These are phyloP conservation scores for Microcebus murinus DNA, from an alignment of 2,113 vertebrate genomes.

Conservation along the genomic window DNA sequence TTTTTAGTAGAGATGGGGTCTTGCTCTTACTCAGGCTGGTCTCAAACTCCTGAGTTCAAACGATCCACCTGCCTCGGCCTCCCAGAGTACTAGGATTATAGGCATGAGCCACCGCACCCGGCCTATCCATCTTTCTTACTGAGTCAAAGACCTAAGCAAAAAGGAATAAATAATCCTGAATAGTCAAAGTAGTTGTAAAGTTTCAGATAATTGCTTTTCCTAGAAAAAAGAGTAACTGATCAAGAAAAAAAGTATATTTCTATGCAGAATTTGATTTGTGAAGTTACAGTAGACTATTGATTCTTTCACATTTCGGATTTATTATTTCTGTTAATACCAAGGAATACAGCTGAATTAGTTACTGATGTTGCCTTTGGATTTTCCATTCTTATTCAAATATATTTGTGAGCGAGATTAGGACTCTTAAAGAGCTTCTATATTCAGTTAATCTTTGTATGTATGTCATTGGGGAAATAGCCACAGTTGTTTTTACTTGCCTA, in stretches of 20 bases:
- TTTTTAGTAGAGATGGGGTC: too few species aligned
- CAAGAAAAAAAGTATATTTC: neutral
- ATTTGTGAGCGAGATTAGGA: slow-evolving; percentile 32
- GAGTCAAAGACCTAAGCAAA: slow-evolving; percentile 37
- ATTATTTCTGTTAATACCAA: neutral
- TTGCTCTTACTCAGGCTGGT: too few species aligned
- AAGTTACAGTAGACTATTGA: neutral
- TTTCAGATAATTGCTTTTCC: slow-evolving; percentile 41
- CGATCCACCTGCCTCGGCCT: too few species aligned
- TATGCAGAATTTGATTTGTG: neutral
- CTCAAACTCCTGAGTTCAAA: too few species aligned
- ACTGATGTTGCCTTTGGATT: neutral
- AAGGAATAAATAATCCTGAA: slow-evolving; percentile 21
- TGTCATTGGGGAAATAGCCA: neutral
- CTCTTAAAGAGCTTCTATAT: neutral
- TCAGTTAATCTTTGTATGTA: neutral
- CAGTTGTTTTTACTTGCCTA: neutral
- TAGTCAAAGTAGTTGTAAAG: neutral
- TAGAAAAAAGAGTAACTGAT: neutral
- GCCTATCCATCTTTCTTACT: neutral
- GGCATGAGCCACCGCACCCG: too few species aligned
- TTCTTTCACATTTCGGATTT: neutral
- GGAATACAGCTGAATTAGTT: neutral
- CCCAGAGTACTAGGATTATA: too few species aligned
- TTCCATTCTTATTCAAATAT: slow-evolving; percentile 36